Evolutionary conservation across 2,797 vertebrate species (phyloP).

Genomic region (Cirrhinus mrigala): DNA sequence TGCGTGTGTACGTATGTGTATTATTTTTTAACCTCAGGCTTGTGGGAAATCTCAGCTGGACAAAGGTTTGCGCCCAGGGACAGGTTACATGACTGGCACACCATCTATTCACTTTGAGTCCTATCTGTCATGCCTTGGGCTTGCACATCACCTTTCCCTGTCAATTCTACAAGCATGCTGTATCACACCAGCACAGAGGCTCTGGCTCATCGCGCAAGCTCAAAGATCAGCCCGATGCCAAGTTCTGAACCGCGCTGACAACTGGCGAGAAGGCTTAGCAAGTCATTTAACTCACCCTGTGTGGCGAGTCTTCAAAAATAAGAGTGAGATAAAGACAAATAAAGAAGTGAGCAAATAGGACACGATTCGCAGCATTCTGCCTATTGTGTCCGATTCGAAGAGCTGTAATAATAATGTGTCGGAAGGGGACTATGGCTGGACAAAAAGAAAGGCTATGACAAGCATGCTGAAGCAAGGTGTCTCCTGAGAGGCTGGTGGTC

Average conservation of each 20-base stretch:
- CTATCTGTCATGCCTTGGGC: slow-evolving; percentile 39
- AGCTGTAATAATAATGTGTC: slow-evolving; percentile 25
- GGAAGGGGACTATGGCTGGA: neutral
- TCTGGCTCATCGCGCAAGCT: neutral
- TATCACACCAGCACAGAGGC: slow-evolving; percentile 31
- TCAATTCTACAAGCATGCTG: slow-evolving; percentile 39
- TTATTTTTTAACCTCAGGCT: slow-evolving; percentile 8
- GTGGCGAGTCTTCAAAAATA: slow-evolving; percentile 47
- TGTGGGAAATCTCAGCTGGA: slow-evolving; percentile 38
- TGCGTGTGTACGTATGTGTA: neutral
- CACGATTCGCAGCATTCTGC: slow-evolving; percentile 18
- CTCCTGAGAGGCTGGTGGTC: neutral
- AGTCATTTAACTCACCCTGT: slow-evolving; percentile 61
- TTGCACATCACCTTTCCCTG: slow-evolving; percentile 36
- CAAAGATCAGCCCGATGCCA: slow-evolving; percentile 38
- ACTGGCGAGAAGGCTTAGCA: slow-evolving; percentile 34
- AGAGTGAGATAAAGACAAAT: slow-evolving; percentile 43
- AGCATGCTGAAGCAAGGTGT: neutral
- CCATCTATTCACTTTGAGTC: slow-evolving; percentile 50
- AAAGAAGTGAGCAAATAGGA: slow-evolving; percentile 22
- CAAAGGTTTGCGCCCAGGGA: slow-evolving; percentile 40
- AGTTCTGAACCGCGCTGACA: slow-evolving; percentile 39
- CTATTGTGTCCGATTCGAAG: slow-evolving; percentile 11
- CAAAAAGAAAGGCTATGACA: slow-evolving; percentile 8
- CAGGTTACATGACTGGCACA: slow-evolving; percentile 56